Evolutionary conservation across 2,888 invertebrate genomes (phyloP), one percentile per base, ranked within the genome.

Genomic region (Acrocyrtus sp.): DNA sequence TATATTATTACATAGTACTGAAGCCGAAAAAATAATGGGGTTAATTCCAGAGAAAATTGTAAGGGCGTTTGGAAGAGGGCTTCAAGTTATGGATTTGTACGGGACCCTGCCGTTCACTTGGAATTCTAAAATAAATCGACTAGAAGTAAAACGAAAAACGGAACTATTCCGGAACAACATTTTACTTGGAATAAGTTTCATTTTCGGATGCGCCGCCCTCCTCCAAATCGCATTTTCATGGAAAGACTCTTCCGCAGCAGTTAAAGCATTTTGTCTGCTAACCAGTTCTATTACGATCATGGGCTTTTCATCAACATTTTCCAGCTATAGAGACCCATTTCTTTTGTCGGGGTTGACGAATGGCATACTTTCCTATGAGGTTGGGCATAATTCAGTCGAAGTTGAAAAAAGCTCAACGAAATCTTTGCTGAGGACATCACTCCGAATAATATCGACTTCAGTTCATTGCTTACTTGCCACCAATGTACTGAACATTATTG

Each of bases 71-170:
- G n/a, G n/a, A n/a, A n/a, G n/a, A n/a, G n/a, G n/a, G n/a, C n/a
- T 56, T 22, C 17, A 41, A 39, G 41, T 56, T 3, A 56, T 41
- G n/a, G 56, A 56, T 22, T 10, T 56, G 4, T 39, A 19, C 21
- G 27, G 56, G 41, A 56, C 39, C 41, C 56, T 56, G n/a, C 39
- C 56, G 5, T 56, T 19, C 21, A 39, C 24, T n/a, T 56, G 56
- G 56, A n/a, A 10, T n/a, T 6, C 39, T 1, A 41, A 15, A 2
- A 8, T 24, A n/a, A 8, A 56, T 10, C n/a, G 15, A 41, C 41
- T 56, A n/a, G 10, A 15, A n/a, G 39, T 56, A n/a, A 4, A 12
- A 1, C 34, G 39, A 34, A 19, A 15, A 12, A 1, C 34, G 22
- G 17, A 24, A 2, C 1, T 21, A 1, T 2, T 4, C 1, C 41